A percentile compares a stretch with the other conserved stretches of the same genome.
Conservation (phyloP, 1,140 invertebrate genomes). For the Colletes gigas region DNA sequence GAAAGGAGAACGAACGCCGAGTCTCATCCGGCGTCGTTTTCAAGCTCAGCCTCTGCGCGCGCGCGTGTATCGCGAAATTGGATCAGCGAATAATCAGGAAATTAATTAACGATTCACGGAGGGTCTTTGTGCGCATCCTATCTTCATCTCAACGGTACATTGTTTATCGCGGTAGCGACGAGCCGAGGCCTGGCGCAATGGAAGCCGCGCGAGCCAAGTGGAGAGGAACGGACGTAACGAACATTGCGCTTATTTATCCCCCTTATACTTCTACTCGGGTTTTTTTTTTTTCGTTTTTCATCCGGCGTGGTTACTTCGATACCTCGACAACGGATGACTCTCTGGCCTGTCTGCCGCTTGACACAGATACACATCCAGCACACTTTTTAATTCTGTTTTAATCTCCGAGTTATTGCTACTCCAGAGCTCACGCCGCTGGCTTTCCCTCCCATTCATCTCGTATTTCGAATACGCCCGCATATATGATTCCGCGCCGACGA, state of each 20-base stretch:
- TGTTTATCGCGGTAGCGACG: slow-evolving; percentile 24
- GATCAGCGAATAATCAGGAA: slow-evolving; percentile 45
- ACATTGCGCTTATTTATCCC: slow-evolving; percentile 59
- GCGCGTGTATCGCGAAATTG: slow-evolving; percentile 27
- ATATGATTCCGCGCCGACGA: slow-evolving; percentile 54
- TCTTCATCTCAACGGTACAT: slow-evolving; percentile 17
- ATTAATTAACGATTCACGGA: slow-evolving; percentile 41
- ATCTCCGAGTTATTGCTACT: slow-evolving; percentile 79
- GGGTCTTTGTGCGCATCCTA: background rate
- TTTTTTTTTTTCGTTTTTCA: slow-evolving; percentile 56
- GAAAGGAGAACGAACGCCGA: background rate
- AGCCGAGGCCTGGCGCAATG: background rate
- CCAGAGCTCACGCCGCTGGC: slow-evolving; percentile 52
- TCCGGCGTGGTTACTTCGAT: slow-evolving; percentile 55
- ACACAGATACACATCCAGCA: slow-evolving; percentile 76
- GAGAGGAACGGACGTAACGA: slow-evolving; percentile 38
- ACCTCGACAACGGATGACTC: slow-evolving; percentile 66
- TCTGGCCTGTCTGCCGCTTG: slow-evolving; percentile 68
- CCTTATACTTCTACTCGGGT: background rate
- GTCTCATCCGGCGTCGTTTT: background rate
- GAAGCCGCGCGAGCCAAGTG: slow-evolving; percentile 50
- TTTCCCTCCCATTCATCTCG: slow-evolving; percentile 50
- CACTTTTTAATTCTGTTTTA: slow-evolving; percentile 80
- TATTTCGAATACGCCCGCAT: slow-evolving; percentile 57
- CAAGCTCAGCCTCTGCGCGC: background rate